These are phyloP conservation scores for Sarcophaga carnaria DNA, from an alignment of 2,888 invertebrate species.

Conservation along the genomic window DNA sequence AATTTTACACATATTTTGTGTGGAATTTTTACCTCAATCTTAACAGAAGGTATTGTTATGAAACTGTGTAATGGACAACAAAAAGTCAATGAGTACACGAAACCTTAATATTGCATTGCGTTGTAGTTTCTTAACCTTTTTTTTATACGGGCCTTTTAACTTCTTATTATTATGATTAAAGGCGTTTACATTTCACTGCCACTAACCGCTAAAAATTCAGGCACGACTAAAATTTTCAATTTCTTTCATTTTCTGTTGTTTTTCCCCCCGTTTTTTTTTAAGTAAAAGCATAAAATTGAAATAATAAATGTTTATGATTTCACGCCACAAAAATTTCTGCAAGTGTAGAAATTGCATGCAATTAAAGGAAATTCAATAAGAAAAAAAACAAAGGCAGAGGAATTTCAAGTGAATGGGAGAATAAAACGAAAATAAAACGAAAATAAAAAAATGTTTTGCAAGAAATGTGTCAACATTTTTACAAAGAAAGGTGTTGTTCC, in stretches of 20 bases:
- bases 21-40: background rate
- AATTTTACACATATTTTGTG: background rate
- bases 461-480: slow-evolving; percentile 31
- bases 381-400: background rate
- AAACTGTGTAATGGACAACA: slow-evolving; percentile 16
- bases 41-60: background rate
- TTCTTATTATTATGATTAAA: slow-evolving; percentile 53
- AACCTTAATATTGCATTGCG: background rate
- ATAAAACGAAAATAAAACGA: slow-evolving; percentile 8
- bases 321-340: slow-evolving; percentile 46
- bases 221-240: slow-evolving; percentile 37
- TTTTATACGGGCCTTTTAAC: background rate
- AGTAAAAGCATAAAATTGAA: slow-evolving; percentile 37
- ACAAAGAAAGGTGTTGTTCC: slow-evolving; percentile 53
- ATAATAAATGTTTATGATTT: slow-evolving; percentile 33
- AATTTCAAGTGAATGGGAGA: slow-evolving; percentile 18
- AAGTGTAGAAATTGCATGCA: slow-evolving; percentile 33
- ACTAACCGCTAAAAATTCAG: slow-evolving; percentile 22
- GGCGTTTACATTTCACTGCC: slow-evolving; percentile 53
- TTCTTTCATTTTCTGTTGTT: background rate
- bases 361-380: slow-evolving; percentile 34
- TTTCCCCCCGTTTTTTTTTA: background rate
- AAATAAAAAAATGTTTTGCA: background rate
- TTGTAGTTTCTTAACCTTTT: background rate
- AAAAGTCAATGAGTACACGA: slow-evolving; percentile 14